Evolutionary conservation across 2,797 vertebrate species (phyloP), one percentile per base, ranked within the genome.

Genomic region (Pitangus sulphuratus): DNA sequence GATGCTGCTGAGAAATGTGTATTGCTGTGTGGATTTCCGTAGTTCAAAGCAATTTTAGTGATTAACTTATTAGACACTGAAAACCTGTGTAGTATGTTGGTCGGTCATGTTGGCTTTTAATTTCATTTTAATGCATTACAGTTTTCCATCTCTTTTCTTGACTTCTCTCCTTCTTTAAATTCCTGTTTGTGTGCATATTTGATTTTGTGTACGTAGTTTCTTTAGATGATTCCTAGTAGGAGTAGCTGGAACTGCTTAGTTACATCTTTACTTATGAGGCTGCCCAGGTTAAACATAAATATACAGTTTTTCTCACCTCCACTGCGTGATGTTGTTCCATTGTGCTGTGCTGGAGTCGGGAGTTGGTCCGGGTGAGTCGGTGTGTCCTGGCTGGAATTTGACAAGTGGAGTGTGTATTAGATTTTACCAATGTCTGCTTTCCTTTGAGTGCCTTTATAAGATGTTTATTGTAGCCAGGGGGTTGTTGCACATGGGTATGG

Each of bases 71-170:
- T 58, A 44, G 22, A 33, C 20, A 19, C 14, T 44, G 28, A 33
- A 64, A 79, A 47, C 9, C 20, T 14, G 0, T 47, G 28, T 57
- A 57, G 10, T 30, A 26, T 80, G 6, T 71, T 47, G 47, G 33
- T 45, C 75, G 33, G 25, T 58, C 45, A 33, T 69, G n/a, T 21
- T 84, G 44, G 39, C 84, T 88, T 96, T 92, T 77, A 86, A 40
- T 76, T 96, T 72, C 72, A 25, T 20, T 33, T 94, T 51, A 56
- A 10, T 15, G 15, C 7, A 3, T 35, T 42, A 17, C 28, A 33
- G 0, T 83, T 89, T 84, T 22, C 39, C 5, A 19, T 79, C 65
- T 82, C 64, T 79, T 71, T 31, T 74, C 53, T 69, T 65, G 40
- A 48, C 60, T 39, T 76, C 7, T 15, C 28, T 56, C 8, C 31